Evolutionary conservation across 2,113 vertebrate genomes (phyloP).

Genomic region (Gasterosteus nipponicus): DNA sequence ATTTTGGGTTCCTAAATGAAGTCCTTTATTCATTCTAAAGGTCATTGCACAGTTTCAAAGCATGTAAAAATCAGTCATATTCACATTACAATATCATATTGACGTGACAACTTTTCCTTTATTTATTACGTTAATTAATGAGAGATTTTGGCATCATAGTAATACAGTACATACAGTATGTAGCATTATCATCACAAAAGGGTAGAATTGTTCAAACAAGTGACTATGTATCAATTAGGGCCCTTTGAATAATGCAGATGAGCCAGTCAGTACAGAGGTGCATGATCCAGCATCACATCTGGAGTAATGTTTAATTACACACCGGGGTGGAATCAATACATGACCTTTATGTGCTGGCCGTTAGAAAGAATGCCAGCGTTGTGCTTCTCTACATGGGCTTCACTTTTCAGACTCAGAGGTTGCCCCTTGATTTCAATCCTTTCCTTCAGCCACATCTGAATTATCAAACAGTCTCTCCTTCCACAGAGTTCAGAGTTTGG

Average conservation of each 20-base stretch:
- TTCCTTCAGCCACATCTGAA: conserved; percentile 8
- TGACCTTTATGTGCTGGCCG: background rate
- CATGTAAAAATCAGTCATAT: background rate
- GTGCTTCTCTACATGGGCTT: background rate
- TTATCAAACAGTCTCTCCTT: background rate
- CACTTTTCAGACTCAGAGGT: background rate
- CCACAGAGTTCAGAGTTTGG: background rate
- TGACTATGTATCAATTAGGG: background rate
- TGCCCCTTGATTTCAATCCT: background rate
- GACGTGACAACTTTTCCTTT: background rate
- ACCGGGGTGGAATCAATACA: background rate
- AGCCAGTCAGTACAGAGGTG: background rate
- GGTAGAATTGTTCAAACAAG: background rate
- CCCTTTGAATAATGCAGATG: background rate
- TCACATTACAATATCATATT: background rate
- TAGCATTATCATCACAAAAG: background rate
- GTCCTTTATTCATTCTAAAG: background rate
- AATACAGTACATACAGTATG: background rate
- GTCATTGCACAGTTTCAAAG: background rate
- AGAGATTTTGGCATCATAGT: background rate
- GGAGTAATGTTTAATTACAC: background rate
- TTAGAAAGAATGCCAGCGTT: background rate
- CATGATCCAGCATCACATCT: background rate
- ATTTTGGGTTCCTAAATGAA: background rate
- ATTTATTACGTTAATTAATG: background rate